Conservation (phyloP, 1,140 invertebrate species). For the Drosophila jambulina region DNA sequence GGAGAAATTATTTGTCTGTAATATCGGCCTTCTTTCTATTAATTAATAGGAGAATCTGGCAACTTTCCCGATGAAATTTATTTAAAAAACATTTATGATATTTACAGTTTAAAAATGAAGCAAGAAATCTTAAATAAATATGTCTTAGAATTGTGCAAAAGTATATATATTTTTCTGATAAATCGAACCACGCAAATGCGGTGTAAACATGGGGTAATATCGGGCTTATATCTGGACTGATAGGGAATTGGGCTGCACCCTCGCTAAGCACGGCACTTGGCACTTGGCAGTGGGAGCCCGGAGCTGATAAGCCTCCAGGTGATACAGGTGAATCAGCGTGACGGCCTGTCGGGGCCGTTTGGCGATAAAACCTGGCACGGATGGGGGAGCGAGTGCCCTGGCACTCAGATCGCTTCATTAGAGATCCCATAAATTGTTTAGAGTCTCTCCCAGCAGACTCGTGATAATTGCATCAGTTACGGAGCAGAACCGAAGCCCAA, state of each 20-base stretch:
- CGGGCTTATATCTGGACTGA: conserved; percentile 38
- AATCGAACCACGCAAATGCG: conserved; percentile 27
- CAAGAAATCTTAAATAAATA: background rate
- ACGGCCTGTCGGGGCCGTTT: conserved; percentile 26
- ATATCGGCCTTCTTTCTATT: background rate
- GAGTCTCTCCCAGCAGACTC: conserved; percentile 25
- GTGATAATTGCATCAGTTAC: conserved; percentile 46
- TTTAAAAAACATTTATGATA: too few species aligned
- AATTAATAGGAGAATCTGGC: background rate
- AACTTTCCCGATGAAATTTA: background rate
- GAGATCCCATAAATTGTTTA: conserved; percentile 40
- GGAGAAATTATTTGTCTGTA: background rate
- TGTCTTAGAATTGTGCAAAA: background rate
- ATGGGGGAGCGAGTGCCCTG: background rate
- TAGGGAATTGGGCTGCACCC: conserved; percentile 35
- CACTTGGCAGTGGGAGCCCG: conserved; percentile 13
- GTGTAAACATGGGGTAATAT: conserved; percentile 42
- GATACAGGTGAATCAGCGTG: conserved; percentile 44
- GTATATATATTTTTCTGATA: conserved; percentile 11
- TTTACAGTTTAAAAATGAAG: background rate
- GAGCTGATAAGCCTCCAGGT: conserved; percentile 37
- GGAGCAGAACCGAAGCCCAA: conserved; percentile 11
- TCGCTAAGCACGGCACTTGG: conserved; percentile 40
- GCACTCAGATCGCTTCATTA: conserved; percentile 37
- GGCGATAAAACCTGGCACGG: conserved; percentile 24